Conservation (phyloP, 2,113 vertebrate species). For the Stercorarius parasiticus region DNA sequence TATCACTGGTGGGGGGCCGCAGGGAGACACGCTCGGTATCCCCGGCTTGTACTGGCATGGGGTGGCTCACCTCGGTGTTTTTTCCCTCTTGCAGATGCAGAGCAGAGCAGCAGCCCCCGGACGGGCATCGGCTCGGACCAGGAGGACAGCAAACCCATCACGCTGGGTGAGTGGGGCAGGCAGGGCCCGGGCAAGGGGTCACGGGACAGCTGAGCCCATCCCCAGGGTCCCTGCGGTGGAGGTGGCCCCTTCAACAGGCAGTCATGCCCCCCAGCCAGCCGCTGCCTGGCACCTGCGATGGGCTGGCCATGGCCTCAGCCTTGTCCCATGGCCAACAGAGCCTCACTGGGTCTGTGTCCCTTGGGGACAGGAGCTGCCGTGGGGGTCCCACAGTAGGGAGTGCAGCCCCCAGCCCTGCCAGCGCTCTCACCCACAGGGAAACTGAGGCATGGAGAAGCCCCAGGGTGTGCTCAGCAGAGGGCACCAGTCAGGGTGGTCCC, state of each 20-base stretch:
- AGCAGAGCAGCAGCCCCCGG: conserved; percentile 88
- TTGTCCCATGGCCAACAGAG: neutral
- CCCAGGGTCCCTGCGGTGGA: fast-evolving
- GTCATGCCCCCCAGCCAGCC: neutral
- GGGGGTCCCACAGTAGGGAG: neutral
- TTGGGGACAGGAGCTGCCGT: neutral
- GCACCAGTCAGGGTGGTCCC: neutral
- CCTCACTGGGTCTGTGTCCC: neutral
- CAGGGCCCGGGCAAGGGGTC: neutral
- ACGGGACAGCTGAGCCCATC: neutral
- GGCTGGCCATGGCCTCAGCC: neutral
- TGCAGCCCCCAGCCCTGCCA: neutral
- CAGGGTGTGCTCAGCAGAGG: neutral
- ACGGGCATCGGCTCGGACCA: conserved; percentile 89
- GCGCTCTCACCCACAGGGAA: neutral
- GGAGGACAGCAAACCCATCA: conserved; percentile 91
- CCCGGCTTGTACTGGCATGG: fast-evolving
- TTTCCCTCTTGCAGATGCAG: conserved; percentile 80
- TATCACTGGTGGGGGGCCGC: fast-evolving
- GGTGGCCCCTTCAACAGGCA: fast-evolving
- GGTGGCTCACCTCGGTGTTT: fast-evolving
- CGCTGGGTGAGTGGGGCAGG: conserved; percentile 79
- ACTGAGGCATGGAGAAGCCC: neutral
- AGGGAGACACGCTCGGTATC: fast-evolving
- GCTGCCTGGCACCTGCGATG: neutral